Percentiles rank a stretch among this genome's conserved stretches.
Evolutionary conservation across 1,140 invertebrate genomes (phyloP).

Genomic region (Lasioglossum baleicum): DNA sequence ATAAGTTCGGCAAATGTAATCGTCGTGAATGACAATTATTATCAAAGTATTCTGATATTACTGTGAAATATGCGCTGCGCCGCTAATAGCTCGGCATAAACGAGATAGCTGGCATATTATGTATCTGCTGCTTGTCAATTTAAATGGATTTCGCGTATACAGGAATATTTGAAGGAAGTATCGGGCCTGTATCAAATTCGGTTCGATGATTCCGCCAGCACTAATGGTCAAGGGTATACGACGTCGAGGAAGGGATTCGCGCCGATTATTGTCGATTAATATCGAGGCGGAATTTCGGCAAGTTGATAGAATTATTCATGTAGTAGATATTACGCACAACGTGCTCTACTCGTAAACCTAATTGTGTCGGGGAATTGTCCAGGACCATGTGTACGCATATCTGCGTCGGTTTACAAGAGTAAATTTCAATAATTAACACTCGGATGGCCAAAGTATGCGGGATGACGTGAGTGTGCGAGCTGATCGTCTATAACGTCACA

Average conservation of each 20-base stretch:
- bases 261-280: conserved; percentile 1
- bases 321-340: not conserved
- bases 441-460: no score
- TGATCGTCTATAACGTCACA: no score
- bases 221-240: not conserved
- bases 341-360: not conserved
- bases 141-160: not conserved
- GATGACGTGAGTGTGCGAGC: no score
- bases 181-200: not conserved
- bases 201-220: not conserved
- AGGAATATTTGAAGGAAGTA: conserved; percentile 3
- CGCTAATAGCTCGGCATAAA: not conserved
- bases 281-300: not conserved
- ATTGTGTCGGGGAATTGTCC: not conserved
- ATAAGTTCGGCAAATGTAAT: not conserved
- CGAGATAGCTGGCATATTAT: not conserved
- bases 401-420: not conserved
- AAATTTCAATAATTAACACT: not conserved
- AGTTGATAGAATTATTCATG: conserved; percentile 6
- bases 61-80: not conserved
- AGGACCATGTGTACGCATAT: conserved; percentile 3
- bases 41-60: not conserved
- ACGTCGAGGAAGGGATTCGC: not conserved
- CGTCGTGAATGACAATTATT: not conserved
- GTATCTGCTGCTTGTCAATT: not conserved